Evolutionary conservation across 2,113 vertebrate species (phyloP), one percentile per base, ranked within the genome.

Genomic region (Podarcis cretensis): DNA sequence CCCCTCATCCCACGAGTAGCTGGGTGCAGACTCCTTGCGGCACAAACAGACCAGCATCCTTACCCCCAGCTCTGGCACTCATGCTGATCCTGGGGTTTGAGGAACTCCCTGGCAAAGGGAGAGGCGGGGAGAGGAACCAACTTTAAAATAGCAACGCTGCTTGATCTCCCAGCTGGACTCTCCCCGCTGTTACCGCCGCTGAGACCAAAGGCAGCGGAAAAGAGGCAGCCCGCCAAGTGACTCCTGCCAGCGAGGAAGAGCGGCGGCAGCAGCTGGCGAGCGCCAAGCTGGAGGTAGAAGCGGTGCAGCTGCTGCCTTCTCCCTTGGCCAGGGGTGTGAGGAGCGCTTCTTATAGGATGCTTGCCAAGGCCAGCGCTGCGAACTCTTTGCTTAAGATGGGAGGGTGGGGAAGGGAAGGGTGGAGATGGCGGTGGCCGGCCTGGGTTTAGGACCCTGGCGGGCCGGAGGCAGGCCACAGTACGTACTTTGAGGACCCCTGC

Each of bases 141-240:
- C 90, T 94, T 94, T 93, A 94, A 79, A 95, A 95, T 91, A 94
- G 8, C 88, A 69, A 84, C 85, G 79, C 48, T 12, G 78, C 87
- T 48, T n/a, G 89, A 20, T 77, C 81, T 32, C 35, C 1, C 57
- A 32, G 83, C 8, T 57, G 23, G 13, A 73, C 88, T 83, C 69
- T 86, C 35, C 84, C 84, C 6, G 63, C 5, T 5, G n/a, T 25
- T 12, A 12, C 85, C 40, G 66, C 90, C 21, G 59, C 92, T 1
- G 88, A 79, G 40, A 75, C 69, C 66, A 81, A 81, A 82, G 83
- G 77, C 83, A 21, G 90, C 32, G 75, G 87, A 82, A 30, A 85
- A 84, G 76, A 91, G 75, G 86, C 88, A 59, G 82, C 88, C 78
- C 77, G 71, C 90, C 92, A 88, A 88, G 91, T 84, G 92, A 84